Conservation (phyloP, 2,797 vertebrate species). For the Sus cebifrons region DNA sequence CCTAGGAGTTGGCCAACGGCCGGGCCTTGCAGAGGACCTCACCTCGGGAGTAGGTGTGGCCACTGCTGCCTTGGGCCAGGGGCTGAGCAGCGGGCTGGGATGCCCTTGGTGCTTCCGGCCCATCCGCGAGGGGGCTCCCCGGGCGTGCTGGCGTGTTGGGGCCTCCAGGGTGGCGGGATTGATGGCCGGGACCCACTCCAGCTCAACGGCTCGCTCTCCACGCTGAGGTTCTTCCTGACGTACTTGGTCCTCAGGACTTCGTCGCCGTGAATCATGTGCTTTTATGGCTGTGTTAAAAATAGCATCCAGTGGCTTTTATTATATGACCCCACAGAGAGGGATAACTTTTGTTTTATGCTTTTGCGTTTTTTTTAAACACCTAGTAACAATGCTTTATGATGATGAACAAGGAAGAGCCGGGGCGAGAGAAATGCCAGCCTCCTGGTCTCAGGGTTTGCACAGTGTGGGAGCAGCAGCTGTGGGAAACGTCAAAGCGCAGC, state of each 20-base stretch:
- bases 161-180: neutral
- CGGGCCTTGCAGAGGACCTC: neutral
- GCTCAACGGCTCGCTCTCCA: conserved; percentile 51
- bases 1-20: fast-evolving
- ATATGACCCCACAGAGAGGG: conserved; percentile 83
- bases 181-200: fast-evolving
- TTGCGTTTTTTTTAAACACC: conserved; percentile 76
- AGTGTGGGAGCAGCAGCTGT: conserved; percentile 60
- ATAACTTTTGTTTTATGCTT: conserved; percentile 83
- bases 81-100: neutral
- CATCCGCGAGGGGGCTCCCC: neutral
- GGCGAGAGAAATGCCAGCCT: conserved; percentile 57
- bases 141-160: too few relatives aligned
- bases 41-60: neutral
- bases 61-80: neutral
- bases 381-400: conserved; percentile 87
- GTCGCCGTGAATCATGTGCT: conserved; percentile 83
- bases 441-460: conserved; percentile 45
- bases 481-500: conserved; percentile 64
- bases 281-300: conserved; percentile 87
- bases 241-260: conserved; percentile 82
- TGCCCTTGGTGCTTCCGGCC: neutral
- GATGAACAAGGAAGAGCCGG: conserved; percentile 74
- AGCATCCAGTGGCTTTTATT: conserved; percentile 88
- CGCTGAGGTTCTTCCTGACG: conserved; percentile 47